Percentiles rank a stretch among this genome's conserved stretches.
phyloP scores from a whole-genome alignment of 2,113 vertebrate genomes.

The Pan paniscus region DNA sequence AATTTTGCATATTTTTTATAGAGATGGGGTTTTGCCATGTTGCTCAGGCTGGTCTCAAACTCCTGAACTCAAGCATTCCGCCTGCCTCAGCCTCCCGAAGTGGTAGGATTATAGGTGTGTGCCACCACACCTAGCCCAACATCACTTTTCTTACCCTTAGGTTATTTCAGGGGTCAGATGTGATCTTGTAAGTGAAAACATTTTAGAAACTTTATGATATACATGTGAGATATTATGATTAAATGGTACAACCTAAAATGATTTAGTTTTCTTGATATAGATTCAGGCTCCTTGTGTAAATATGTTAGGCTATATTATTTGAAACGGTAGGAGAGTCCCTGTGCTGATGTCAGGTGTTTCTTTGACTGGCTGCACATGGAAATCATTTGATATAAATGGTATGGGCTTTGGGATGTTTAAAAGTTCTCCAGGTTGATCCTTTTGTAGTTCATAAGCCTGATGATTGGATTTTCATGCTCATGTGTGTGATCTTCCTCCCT shows the following conservation, averaged over 20 bases:
- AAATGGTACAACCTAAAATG: background rate
- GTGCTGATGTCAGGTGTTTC: background rate
- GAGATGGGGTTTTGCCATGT: too few species aligned
- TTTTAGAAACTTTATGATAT: background rate
- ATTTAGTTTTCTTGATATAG: background rate
- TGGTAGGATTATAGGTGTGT: too few species aligned
- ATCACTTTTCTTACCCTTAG: background rate
- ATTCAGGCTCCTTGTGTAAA: background rate
- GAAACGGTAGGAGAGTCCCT: background rate
- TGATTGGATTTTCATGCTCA: too few species aligned
- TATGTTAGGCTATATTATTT: background rate
- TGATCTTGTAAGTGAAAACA: background rate
- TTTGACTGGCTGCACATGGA: background rate
- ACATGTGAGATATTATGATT: background rate
- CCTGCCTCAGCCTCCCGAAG: too few species aligned
- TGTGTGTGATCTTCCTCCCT: too few species aligned
- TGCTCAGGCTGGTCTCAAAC: too few species aligned
- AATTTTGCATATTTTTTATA: too few species aligned
- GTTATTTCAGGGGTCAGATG: background rate
- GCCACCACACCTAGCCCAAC: too few species aligned
- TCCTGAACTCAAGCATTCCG: too few species aligned
- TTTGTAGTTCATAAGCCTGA: too few species aligned
- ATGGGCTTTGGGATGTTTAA: background rate
- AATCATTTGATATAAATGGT: background rate
- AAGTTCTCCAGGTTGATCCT: background rate